phyloP scores from a whole-genome alignment of 2,888 invertebrate species.

The Sinotaia quadrata region DNA sequence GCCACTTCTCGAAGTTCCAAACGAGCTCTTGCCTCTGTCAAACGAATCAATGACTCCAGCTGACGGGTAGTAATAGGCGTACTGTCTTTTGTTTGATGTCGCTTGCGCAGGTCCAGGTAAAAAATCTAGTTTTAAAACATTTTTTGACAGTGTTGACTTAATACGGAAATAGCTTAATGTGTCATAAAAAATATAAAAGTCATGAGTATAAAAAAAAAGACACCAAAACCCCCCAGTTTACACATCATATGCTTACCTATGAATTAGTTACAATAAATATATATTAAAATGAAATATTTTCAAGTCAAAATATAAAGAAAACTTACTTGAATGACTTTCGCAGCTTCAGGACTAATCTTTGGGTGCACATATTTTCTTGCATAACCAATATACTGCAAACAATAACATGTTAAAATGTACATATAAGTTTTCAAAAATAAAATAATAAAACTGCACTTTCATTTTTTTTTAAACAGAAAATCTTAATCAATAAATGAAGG shows the following conservation, averaged over 20 bases:
- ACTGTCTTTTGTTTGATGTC: slow-evolving; percentile 78
- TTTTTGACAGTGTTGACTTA: too few species aligned
- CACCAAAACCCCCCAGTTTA: too few species aligned
- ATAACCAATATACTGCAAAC: slow-evolving; percentile 88
- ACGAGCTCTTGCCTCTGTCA: slow-evolving; percentile 88
- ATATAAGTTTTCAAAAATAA: too few species aligned
- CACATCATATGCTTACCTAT: too few species aligned
- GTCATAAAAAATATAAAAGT: too few species aligned
- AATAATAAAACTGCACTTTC: too few species aligned
- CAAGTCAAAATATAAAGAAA: background rate
- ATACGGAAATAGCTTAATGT: too few species aligned
- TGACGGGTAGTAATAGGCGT: slow-evolving; percentile 92
- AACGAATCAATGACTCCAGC: slow-evolving; percentile 87
- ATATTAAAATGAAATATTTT: background rate
- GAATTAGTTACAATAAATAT: too few species aligned
- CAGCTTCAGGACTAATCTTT: slow-evolving; percentile 82
- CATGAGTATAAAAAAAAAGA: too few species aligned
- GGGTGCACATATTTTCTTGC: slow-evolving; percentile 90
- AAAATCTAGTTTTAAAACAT: slow-evolving; percentile 79
- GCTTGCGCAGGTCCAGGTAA: slow-evolving; percentile 84
- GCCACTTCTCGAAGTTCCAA: slow-evolving; percentile 87
- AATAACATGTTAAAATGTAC: slow-evolving; percentile 9
- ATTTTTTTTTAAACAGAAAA: too few species aligned
- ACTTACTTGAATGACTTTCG: slow-evolving; percentile 74
- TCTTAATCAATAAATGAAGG: too few species aligned